phyloP scores from a whole-genome alignment of 2,888 invertebrate genomes.

The Galeruca laticollis region DNA sequence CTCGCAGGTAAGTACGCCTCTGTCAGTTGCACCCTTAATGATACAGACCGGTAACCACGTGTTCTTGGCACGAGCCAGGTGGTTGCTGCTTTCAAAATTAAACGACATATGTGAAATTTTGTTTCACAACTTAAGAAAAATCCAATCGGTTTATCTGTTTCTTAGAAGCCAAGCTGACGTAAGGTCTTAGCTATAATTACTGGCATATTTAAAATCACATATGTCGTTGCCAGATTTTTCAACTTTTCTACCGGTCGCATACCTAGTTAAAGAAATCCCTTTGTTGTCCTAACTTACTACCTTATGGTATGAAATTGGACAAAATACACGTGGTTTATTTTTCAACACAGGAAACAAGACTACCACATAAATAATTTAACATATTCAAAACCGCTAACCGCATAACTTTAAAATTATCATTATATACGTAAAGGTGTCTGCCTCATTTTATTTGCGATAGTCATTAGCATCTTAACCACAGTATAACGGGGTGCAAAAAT shows the following conservation, averaged over 20 bases:
- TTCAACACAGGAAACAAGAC: neutral
- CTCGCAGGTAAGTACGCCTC: constrained; percentile 39
- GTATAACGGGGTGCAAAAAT: neutral
- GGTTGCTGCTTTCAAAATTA: constrained; percentile 61
- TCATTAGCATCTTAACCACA: neutral
- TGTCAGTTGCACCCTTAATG: constrained; percentile 46
- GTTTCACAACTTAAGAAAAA: constrained; percentile 52
- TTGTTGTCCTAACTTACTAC: constrained; percentile 3
- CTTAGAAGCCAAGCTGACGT: constrained; percentile 47
- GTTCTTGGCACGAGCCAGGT: constrained; percentile 64
- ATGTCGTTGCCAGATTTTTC: constrained; percentile 49
- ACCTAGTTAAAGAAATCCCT: constrained; percentile 9
- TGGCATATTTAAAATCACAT: constrained; percentile 50
- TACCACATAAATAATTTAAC: constrained; percentile 2
- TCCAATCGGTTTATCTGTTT: constrained; percentile 45
- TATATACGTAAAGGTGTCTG: neutral
- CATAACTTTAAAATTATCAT: neutral
- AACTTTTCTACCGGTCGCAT: constrained; percentile 21
- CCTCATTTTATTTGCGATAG: neutral
- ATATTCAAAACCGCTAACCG: neutral
- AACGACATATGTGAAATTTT: constrained; percentile 64
- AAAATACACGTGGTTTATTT: constrained; percentile 4
- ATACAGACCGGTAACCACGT: constrained; percentile 62
- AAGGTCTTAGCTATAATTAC: constrained; percentile 48
- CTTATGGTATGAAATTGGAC: constrained; percentile 3